Evolutionary conservation across 2,797 vertebrate genomes (phyloP).

Genomic region (Gymnothorax reevesii): DNA sequence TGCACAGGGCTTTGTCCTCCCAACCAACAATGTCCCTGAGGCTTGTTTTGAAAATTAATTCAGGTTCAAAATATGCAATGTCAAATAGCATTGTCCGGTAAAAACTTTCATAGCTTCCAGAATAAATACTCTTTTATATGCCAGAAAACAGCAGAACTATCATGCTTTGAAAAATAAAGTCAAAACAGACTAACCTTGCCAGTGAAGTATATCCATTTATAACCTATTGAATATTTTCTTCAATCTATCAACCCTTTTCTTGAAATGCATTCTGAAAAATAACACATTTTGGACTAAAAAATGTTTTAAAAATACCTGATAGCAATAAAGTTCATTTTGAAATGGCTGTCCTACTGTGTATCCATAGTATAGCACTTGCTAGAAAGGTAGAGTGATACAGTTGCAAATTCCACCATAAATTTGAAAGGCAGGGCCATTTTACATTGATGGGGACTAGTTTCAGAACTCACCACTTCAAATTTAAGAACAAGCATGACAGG

Average conservation of each 20-base stretch:
- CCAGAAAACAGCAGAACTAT: no score
- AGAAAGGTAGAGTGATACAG: background rate
- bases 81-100: background rate
- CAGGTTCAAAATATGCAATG: background rate
- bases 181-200: no score
- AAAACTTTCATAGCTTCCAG: background rate
- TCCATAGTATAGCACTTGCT: background rate
- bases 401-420: background rate
- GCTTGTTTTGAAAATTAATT: background rate
- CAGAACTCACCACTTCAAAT: conserved; percentile 21
- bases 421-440: conserved; percentile 26
- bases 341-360: background rate
- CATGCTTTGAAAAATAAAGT: no score
- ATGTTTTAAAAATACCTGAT: background rate
- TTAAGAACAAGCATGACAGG: background rate
- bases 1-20: background rate
- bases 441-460: conserved; percentile 29
- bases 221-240: no score
- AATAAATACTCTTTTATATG: background rate
- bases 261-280: background rate
- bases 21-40: background rate
- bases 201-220: no score
- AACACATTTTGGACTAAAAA: background rate
- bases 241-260: no score
- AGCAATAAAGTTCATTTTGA: background rate